Base-by-base conservation (phyloP, 2,113 vertebrate genomes). In the Cinclus cinclus region DNA sequence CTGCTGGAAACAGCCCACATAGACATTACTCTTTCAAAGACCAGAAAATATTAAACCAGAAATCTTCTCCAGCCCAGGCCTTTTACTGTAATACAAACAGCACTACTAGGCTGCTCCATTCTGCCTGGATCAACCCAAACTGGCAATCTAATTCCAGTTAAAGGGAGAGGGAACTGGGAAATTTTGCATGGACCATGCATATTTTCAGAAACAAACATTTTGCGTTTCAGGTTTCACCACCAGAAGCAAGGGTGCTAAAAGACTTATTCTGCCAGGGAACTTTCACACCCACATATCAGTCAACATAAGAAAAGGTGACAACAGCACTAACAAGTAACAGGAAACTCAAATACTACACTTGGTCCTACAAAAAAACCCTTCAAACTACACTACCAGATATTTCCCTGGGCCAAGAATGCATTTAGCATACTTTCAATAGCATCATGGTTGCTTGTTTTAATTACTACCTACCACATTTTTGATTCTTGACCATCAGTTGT, bases 311-410 rank as follows among this genome's bases (percentile, higher is more conserved):
- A 83, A 92, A 90, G 52, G 86, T 60, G 71, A 47, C 77, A 92
- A 88, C 49, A 94, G 77, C 69, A 49, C n/a, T 53, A 73, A 70
- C 59, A 64, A 87, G 69, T 68, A 86, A 90, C 47, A 95, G 90
- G 82, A 88, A 96, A 60, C 55, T 69, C 79, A 71, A 81, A 68
- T 52, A 62, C 77, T 92, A 60, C 33, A 58, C 22, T 59, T 68
- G 46, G 63, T 53, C 21, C 65, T 77, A 71, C 59, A 76, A 81
- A 92, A 94, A 68, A 67, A 63, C 69, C 81, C 49, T 73, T 60
- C n/a, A 76, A 25, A 65, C 82, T 70, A 91, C 13, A 30, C 79
- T 71, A 67, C 19, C 0, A 0, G 47, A 65, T 39, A 56, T 30
- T 35, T 90, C 33, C 16, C 28, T 68, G 42, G 28, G 58, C 73